Conservation (phyloP, 2,888 invertebrate genomes). For the Diaperis boleti region DNA sequence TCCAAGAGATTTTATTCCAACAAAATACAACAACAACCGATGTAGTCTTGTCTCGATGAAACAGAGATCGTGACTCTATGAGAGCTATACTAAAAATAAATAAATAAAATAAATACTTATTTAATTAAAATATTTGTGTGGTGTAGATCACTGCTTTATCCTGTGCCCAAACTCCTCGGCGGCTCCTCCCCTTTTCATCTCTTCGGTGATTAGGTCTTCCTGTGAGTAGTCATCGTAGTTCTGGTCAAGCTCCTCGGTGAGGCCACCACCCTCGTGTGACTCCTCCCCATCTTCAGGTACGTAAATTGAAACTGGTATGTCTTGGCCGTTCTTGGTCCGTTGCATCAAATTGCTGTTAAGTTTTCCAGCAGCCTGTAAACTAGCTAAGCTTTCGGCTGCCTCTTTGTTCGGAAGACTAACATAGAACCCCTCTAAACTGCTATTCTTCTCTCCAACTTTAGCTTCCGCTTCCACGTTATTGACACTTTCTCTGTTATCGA, state of each 20-base stretch:
- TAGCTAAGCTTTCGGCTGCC: slow-evolving; percentile 72
- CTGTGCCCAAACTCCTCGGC: slow-evolving; percentile 25
- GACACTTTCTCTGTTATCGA: slow-evolving; percentile 49
- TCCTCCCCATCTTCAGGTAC: slow-evolving; percentile 61
- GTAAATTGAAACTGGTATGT: slow-evolving; percentile 71
- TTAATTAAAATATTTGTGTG: no score
- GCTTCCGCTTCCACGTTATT: slow-evolving; percentile 56
- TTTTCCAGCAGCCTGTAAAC: slow-evolving; percentile 71
- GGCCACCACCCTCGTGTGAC: background rate
- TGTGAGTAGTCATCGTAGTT: slow-evolving; percentile 20
- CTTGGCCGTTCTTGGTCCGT: slow-evolving; percentile 59
- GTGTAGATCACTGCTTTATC: slow-evolving; percentile 17
- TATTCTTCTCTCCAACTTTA: slow-evolving; percentile 45
- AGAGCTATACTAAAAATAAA: slow-evolving; percentile 3
- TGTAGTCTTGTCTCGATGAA: background rate
- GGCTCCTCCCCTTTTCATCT: slow-evolving; percentile 3
- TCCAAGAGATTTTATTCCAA: no score
- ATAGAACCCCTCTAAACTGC: slow-evolving; percentile 67
- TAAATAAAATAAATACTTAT: background rate
- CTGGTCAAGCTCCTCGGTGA: slow-evolving; percentile 56
- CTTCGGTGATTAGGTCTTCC: slow-evolving; percentile 23
- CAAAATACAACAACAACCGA: no score
- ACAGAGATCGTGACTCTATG: background rate
- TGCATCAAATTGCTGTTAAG: slow-evolving; percentile 64
- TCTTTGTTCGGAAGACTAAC: slow-evolving; percentile 74